phyloP scores from a whole-genome alignment of 1,140 invertebrate genomes.

The Rhagoletis pomonella region DNA sequence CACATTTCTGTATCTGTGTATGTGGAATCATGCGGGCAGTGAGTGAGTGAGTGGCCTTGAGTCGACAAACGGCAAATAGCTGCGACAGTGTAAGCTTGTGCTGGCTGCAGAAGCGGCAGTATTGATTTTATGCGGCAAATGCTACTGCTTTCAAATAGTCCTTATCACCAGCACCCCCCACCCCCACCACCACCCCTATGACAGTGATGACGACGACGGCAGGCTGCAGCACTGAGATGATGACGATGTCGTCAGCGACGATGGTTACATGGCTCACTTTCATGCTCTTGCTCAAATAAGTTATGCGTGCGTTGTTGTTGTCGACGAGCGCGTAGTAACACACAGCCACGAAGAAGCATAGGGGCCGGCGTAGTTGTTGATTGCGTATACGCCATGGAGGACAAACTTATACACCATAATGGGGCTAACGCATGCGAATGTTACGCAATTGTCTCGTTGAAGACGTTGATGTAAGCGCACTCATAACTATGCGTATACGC shows the following conservation, averaged over 20 bases:
- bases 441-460: slow-evolving; percentile 38
- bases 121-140: slow-evolving; percentile 45
- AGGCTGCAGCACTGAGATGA: background rate
- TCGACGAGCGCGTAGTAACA: background rate
- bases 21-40: background rate
- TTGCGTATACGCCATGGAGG: slow-evolving; percentile 44
- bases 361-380: background rate
- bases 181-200: background rate
- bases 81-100: background rate
- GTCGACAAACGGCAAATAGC: slow-evolving; percentile 16
- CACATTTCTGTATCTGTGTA: background rate
- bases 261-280: background rate
- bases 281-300: no score
- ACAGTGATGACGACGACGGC: background rate
- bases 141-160: no score
- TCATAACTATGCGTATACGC: background rate
- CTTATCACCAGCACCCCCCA: background rate
- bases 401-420: background rate
- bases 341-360: background rate
- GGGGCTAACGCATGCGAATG: background rate
- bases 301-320: background rate
- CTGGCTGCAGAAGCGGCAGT: background rate
- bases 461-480: background rate
- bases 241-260: background rate
- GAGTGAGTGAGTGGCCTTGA: slow-evolving; percentile 38